phyloP scores from a whole-genome alignment of 2,888 invertebrate genomes.

The Brenthis daphne region DNA sequence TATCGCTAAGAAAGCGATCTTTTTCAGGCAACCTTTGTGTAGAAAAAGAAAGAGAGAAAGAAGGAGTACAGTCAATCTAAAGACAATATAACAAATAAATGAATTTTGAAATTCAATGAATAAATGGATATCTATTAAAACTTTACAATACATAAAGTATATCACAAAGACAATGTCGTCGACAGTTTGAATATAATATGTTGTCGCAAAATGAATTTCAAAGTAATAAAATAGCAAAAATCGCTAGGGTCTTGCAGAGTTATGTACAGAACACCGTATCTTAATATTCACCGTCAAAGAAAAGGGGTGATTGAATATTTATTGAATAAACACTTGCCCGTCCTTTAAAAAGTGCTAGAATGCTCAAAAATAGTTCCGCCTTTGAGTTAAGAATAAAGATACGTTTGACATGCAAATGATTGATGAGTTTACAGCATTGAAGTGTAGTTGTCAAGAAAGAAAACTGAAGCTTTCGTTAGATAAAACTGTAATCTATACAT shows the following conservation, averaged over 20 bases:
- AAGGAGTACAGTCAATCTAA: too few relatives aligned
- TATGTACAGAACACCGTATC: not conserved
- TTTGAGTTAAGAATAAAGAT: constrained; percentile 2
- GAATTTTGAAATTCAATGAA: too few relatives aligned
- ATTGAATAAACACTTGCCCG: constrained; percentile 2
- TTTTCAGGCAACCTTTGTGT: too few relatives aligned
- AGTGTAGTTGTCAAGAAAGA: constrained; percentile 8
- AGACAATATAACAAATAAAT: too few relatives aligned
- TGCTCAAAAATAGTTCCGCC: constrained; percentile 7
- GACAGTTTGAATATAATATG: not conserved
- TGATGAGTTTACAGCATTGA: constrained; percentile 11
- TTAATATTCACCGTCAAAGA: constrained; percentile 12
- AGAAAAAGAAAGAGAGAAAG: too few relatives aligned
- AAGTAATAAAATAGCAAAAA: constrained; percentile 19
- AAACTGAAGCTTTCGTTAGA: not conserved
- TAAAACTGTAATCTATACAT: not conserved
- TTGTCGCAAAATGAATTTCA: constrained; percentile 10
- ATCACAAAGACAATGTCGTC: constrained; percentile 1
- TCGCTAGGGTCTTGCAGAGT: constrained; percentile 8
- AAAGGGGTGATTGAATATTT: constrained; percentile 18
- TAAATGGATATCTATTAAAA: not conserved
- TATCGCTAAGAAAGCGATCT: too few relatives aligned
- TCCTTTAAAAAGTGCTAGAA: constrained; percentile 2
- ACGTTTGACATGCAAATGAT: constrained; percentile 19
- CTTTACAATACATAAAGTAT: constrained; percentile 5